Conservation (phyloP, 2,113 vertebrate species). For the Melanotaenia duboulayi region DNA sequence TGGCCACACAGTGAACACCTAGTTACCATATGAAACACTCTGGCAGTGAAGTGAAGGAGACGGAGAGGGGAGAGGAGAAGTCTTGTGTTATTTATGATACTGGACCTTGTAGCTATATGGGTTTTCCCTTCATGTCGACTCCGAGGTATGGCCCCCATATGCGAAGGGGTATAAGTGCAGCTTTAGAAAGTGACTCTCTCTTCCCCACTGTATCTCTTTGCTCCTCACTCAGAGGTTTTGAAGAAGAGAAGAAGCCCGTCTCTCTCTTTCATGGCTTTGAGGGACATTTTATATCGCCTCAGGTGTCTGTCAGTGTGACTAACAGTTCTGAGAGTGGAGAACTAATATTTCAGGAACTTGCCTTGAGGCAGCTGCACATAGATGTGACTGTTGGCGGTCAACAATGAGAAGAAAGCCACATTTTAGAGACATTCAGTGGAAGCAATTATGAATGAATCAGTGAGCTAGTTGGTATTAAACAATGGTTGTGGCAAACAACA, state of each 20-base stretch:
- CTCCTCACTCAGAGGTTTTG: conserved; percentile 60
- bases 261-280: conserved; percentile 77
- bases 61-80: conserved; percentile 67
- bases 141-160: conserved; percentile 77
- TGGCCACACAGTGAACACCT: conserved; percentile 85
- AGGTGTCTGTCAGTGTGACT: conserved; percentile 80
- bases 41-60: conserved; percentile 74
- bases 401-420: conserved; percentile 62
- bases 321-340: conserved; percentile 76
- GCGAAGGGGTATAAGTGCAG: conserved; percentile 71
- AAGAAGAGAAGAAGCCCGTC: conserved; percentile 73
- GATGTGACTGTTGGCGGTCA: conserved; percentile 66
- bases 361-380: conserved; percentile 70
- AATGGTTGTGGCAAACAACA: conserved; percentile 52
- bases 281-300: conserved; percentile 78
- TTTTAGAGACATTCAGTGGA: conserved; percentile 48
- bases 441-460: conserved; percentile 61
- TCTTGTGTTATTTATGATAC: conserved; percentile 87
- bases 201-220: conserved; percentile 60
- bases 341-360: conserved; percentile 75
- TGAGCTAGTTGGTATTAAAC: conserved; percentile 54
- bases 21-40: conserved; percentile 88
- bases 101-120: conserved; percentile 81
- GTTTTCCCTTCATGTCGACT: conserved; percentile 76
- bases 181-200: conserved; percentile 68